Conservation (phyloP, 2,888 invertebrate species). For the Leptinotarsa tumamoca region DNA sequence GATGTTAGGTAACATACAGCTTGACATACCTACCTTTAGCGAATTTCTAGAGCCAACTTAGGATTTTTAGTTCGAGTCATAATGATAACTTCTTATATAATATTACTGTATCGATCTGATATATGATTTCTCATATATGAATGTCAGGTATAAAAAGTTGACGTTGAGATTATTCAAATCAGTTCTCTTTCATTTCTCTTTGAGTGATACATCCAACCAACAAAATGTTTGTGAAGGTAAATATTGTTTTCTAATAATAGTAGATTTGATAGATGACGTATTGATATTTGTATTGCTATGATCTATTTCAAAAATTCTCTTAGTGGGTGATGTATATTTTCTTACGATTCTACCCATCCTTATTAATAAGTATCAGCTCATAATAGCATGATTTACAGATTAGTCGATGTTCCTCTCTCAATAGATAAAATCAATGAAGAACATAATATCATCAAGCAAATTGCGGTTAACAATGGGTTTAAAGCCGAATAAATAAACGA, state of each 20-base stretch:
- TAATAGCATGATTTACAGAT: too few species aligned
- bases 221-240: not conserved
- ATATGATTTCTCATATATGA: not conserved
- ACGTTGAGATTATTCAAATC: not conserved
- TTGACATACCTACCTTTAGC: not conserved
- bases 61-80: not conserved
- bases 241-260: not conserved
- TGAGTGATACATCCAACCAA: not conserved
- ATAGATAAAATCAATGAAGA: too few species aligned
- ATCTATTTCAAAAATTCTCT: too few species aligned
- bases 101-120: not conserved
- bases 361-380: too few species aligned
- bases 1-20: not conserved
- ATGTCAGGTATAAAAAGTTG: slow-evolving; percentile 7
- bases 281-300: too few species aligned
- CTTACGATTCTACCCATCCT: too few species aligned
- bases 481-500: too few species aligned
- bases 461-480: too few species aligned
- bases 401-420: too few species aligned
- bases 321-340: too few species aligned
- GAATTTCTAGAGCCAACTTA: not conserved
- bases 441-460: too few species aligned
- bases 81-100: not conserved
- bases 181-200: slow-evolving; percentile 6
- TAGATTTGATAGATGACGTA: too few species aligned